Conservation (phyloP, 2,888 invertebrate genomes). For the Pachliopta kotzebuea region DNA sequence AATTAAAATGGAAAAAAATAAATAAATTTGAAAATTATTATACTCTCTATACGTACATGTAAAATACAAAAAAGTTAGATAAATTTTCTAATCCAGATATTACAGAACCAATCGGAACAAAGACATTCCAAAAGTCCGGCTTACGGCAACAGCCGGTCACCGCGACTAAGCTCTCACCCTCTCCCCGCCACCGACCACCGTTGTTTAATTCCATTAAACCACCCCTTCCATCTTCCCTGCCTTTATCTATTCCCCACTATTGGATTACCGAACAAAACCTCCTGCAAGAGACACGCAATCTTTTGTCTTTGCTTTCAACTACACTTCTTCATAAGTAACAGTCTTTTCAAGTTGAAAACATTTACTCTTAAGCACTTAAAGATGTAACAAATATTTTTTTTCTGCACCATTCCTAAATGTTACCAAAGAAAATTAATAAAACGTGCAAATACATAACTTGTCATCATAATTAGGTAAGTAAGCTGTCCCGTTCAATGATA, state of each 20-base stretch:
- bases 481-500: too few relatives aligned
- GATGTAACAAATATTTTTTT: background rate
- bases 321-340: conserved; percentile 48
- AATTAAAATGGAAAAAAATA: background rate
- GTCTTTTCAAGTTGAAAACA: background rate
- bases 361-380: background rate
- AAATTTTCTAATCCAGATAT: conserved; percentile 22
- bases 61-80: background rate
- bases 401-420: background rate
- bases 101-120: conserved; percentile 53
- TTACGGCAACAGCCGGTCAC: conserved; percentile 50
- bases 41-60: background rate
- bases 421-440: too few relatives aligned
- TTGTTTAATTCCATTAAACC: conserved; percentile 80
- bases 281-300: conserved; percentile 73
- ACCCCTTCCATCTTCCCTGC: conserved; percentile 76
- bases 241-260: conserved; percentile 75
- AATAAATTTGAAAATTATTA: background rate
- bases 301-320: conserved; percentile 57
- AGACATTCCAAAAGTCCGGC: conserved; percentile 74
- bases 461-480: too few relatives aligned
- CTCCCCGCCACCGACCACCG: conserved; percentile 51
- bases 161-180: conserved; percentile 36
- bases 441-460: too few relatives aligned
- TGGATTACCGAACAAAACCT: conserved; percentile 75